Evolutionary conservation across 2,797 vertebrate genomes (phyloP), one percentile per base, ranked within the genome.

Genomic region (Scomberomorus guttatus): DNA sequence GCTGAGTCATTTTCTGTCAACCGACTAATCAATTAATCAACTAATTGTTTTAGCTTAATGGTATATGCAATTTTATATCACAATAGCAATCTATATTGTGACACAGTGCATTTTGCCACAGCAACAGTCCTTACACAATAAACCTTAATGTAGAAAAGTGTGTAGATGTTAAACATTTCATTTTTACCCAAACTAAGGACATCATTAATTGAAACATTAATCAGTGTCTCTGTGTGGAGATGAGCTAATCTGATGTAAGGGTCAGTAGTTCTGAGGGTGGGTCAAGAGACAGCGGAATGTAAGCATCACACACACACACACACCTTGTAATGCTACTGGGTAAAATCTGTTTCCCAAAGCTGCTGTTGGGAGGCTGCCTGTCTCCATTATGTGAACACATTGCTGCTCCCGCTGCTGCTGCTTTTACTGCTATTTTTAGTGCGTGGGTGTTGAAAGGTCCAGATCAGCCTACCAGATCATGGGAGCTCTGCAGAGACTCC

Each of bases 391-490:
- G 24, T 62, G 50, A 84, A 81, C 77, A 64, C 75, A 25, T 58
- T 51, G 57, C 80, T 83, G 18, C 54, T 64, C 5, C 65, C 72
- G 55, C 60, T 77, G 62, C 64, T 46, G 37, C 69, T 62, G 75
- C 69, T n/a, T 8, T 60, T 59, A 65, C 52, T 51, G 80, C 79
- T 91, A 89, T 89, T 85, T 89, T 80, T 83, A 87, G 82, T 74
- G 44, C 82, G 88, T 88, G 85, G 82, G 85, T 85, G 87, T 82
- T 79, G 72, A 84, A 82, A 80, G 80, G 83, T 85, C 82, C 75
- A 80, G 75, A 85, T 83, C 84, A 78, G 67, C 80, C 84, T 74
- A 81, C 46, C 73, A 79, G 83, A 87, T 87, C 77, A 75, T 80
- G 64, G 72, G 76, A 58, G 66, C 67, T 66, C 70, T 12, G 12